phyloP scores from a whole-genome alignment of 2,888 invertebrate genomes.

The Caenorhabditis sp. region DNA sequence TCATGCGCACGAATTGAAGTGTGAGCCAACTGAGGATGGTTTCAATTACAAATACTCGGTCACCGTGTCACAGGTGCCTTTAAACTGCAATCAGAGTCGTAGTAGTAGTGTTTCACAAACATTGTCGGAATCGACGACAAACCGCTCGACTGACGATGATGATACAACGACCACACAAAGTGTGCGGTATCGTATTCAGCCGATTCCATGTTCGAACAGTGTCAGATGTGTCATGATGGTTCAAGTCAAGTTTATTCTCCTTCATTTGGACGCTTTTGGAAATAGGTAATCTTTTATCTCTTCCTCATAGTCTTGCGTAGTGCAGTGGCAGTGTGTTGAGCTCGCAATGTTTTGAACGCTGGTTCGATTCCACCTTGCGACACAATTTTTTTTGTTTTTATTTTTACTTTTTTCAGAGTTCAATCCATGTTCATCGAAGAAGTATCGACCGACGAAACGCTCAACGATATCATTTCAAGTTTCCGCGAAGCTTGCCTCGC shows the following conservation, averaged over 20 bases:
- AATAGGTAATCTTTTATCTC: background rate
- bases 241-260: background rate
- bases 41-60: background rate
- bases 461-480: background rate
- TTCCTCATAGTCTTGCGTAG: background rate
- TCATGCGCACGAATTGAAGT: slow-evolving; percentile 3
- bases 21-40: background rate
- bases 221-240: background rate
- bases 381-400: too few species aligned
- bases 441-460: background rate
- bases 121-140: background rate
- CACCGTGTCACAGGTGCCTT: background rate
- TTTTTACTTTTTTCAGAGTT: background rate
- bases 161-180: background rate
- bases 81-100: too few species aligned
- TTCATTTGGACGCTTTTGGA: background rate
- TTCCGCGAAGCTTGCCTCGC: background rate
- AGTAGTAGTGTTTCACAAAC: background rate
- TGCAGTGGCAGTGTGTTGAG: too few species aligned
- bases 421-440: background rate
- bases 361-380: too few species aligned
- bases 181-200: background rate
- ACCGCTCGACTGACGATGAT: background rate
- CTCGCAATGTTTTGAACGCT: too few species aligned
- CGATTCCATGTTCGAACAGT: background rate